Base-by-base conservation (phyloP, 2,888 invertebrate genomes). In the Margaritifera margaritifera region DNA sequence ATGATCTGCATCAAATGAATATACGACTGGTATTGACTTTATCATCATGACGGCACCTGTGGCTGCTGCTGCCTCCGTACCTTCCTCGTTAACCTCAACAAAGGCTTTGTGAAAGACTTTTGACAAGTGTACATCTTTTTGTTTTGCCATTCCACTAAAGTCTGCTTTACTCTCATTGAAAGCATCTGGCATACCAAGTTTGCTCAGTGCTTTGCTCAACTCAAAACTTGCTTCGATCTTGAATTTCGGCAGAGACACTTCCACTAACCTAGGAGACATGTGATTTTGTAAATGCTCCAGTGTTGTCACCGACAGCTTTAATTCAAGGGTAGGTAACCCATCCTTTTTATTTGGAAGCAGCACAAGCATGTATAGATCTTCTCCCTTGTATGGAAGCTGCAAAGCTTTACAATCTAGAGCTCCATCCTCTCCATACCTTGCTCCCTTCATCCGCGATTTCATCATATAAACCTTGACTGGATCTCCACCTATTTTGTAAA, bases 381-480 rank as follows among this genome's bases (percentile, higher is more conserved):
- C 69, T 15, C 80, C 80, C 57, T 80, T 78, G 84, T 96, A 97
- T 6, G 93, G 93, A 86, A 97, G 82, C 87, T 94, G 93, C 62
- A 97, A 86, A 6, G 94, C 92, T 87, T 95, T 94, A 67, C 95
- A 93, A 86, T 93, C 92, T 74, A 96, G 91, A 4, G 93, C 91
- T 65, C 92, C 92, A 62, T 71, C 74, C 2, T 68, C 60, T 6
- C 72, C 79, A 60, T 69, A 90, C 76, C 92, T 93, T 80, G 92
- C 94, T 85, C 94, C 94, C 72, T 92, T 92, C 52, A 92, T 92
- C 3, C 57, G 51, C 2, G 92, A 92, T 20, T 93, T 91, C 80
- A 93, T 93, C 95, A 97, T 96, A 81, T 93, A 94, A 0, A 92
- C 91, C 0, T 63, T n/a, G 1, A 72, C 63, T 18, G 59, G 22